Percentiles rank a stretch among this genome's conserved stretches.
Evolutionary conservation across 1,140 invertebrate genomes (phyloP).

Genomic region (Trichonephila clavata): DNA sequence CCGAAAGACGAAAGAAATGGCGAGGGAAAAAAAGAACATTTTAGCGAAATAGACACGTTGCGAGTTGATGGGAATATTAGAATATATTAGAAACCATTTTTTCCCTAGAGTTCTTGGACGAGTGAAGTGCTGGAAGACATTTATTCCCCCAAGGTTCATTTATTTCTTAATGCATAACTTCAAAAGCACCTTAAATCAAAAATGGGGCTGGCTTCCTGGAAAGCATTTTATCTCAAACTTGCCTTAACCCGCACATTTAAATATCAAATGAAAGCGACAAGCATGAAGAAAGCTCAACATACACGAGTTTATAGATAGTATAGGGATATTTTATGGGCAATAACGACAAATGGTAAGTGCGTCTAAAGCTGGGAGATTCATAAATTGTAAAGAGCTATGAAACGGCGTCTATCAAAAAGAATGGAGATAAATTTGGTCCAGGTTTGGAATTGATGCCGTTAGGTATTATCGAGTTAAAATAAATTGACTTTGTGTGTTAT

Average conservation of each 20-base stretch:
- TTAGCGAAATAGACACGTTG: not conserved
- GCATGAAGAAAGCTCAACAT: not conserved
- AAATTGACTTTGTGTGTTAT: not conserved
- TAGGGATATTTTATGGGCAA: constrained; percentile 52
- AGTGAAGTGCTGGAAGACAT: not conserved
- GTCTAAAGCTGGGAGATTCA: not conserved
- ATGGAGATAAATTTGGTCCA: constrained; percentile 16
- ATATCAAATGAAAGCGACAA: constrained; percentile 47
- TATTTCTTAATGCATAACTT: constrained; percentile 46
- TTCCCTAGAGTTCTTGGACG: not conserved
- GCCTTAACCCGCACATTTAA: constrained; percentile 26
- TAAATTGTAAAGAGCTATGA: constrained; percentile 11
- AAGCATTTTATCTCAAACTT: constrained; percentile 4
- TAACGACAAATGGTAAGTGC: constrained; percentile 46
- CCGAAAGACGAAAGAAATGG: not conserved
- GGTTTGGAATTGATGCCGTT: not conserved
- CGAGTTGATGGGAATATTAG: constrained; percentile 47
- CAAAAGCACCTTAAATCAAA: constrained; percentile 27
- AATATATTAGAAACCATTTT: constrained; percentile 44
- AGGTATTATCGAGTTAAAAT: not conserved
- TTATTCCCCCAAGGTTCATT: constrained; percentile 26
- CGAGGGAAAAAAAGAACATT: not conserved
- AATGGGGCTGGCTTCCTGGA: not conserved
- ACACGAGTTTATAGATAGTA: constrained; percentile 36
- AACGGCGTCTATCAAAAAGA: not conserved